Base-by-base conservation (phyloP, 2,888 invertebrate genomes). In the Ochropacha duplaris region DNA sequence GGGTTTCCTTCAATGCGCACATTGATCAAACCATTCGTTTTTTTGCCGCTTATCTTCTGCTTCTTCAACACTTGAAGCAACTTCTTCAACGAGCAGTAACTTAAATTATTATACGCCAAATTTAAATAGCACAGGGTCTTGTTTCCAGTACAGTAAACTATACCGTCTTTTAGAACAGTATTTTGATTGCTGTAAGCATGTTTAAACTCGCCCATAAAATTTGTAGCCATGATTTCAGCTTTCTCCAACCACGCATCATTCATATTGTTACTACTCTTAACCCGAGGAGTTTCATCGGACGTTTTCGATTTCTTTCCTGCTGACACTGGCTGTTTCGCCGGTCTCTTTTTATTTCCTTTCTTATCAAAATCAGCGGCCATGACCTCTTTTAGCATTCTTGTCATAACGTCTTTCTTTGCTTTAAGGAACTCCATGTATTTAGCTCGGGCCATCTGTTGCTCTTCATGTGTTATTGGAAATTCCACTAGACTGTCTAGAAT, bases 1-100 rank as follows among this genome's bases (percentile, higher is more conserved):
- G 57, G 58, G 31, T 90, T 90, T 0, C 90, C 90, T 55, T 87
- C 85, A 2, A 89, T 68, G 1, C 65, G 64, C 1, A 89, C 59
- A 54, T 81, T 84, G 4, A 86, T 57, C 28, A 90, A 64, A 0
- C 90, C 90, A 16, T 57, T 74, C 1, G 83, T 84, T 8, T 62
- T 78, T 57, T 79, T 79, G 3, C 76, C 63, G 0, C 66, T 22
- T 1, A 36, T 26, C 14, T 61, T 79, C 56, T 90, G 90, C 14
- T 65, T 66, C 8, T 51, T 11, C 6, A 90, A 49, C 0, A 88
- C 79, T 0, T 68, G 54, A 8, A 74, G 39, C 2, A 89, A 50
- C 49, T 76, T 85, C 49, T 74, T 76, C 1, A 88, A 14, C 22
- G 74, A 73, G 0, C 69, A 6, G 49, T 73, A 84, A 1, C 72